Evolutionary conservation across 2,113 vertebrate species (phyloP).

Genomic region (Elephantulus edwardii): DNA sequence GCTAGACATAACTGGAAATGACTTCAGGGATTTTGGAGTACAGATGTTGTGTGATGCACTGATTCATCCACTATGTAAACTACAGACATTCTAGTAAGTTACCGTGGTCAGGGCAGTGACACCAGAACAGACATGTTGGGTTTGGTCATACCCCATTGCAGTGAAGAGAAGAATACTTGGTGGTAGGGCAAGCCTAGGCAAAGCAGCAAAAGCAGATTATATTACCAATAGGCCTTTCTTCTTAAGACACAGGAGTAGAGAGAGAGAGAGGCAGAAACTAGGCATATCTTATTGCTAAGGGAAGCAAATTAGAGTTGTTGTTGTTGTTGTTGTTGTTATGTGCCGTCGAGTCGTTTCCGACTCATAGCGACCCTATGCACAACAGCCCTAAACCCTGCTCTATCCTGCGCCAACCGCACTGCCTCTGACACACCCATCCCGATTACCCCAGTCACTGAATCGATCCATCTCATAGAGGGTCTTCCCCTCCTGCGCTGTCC

Average conservation of each 20-base stretch:
- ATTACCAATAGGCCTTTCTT: not conserved
- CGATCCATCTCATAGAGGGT: no score
- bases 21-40: conserved; percentile 55
- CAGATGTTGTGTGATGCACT: conserved; percentile 47
- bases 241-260: not conserved
- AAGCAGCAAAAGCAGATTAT: conserved; percentile 34
- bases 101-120: not conserved
- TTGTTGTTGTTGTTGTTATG: no score
- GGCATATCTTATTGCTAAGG: not conserved
- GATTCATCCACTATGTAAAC: conserved; percentile 48
- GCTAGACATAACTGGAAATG: conserved; percentile 61
- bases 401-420: no score
- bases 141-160: conserved; percentile 5
- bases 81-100: conserved; percentile 63
- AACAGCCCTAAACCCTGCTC: no score
- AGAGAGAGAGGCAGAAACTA: conserved; percentile 9
- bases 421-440: no score
- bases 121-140: not conserved
- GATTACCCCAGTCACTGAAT: no score
- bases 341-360: no score
- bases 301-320: not conserved
- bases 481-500: no score
- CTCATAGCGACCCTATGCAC: no score
- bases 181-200: not conserved
- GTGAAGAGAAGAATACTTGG: conserved; percentile 1